Conservation (phyloP, 2,797 vertebrate species). For the Chaunax sp. region DNA sequence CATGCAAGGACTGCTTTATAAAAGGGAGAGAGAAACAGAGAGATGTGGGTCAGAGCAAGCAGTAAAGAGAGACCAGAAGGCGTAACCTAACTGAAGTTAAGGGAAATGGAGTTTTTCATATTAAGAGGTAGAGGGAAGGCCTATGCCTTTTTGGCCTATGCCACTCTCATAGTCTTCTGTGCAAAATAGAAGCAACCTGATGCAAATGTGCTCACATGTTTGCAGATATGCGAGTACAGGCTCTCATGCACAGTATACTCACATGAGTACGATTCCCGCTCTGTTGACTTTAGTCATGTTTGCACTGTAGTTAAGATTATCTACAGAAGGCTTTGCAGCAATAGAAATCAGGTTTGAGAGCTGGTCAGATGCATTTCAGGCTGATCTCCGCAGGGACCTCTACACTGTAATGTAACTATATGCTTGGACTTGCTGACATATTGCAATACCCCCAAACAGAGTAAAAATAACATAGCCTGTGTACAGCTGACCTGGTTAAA, state of each 20-base stretch:
- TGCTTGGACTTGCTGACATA: conserved; percentile 28
- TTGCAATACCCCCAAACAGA: background rate
- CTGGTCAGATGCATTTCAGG: background rate
- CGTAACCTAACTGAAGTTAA: too few species aligned
- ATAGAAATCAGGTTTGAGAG: conserved; percentile 9
- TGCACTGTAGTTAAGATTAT: conserved; percentile 39
- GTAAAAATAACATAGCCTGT: conserved; percentile 6
- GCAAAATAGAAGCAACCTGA: conserved; percentile 1
- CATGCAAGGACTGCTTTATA: too few species aligned
- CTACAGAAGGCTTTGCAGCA: conserved; percentile 15
- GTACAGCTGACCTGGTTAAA: conserved; percentile 2
- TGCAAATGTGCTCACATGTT: background rate
- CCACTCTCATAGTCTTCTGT: background rate
- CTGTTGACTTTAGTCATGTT: conserved; percentile 51
- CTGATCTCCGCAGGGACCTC: conserved; percentile 8
- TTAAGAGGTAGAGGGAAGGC: too few species aligned
- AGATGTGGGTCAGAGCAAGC: too few species aligned
- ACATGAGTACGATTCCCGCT: conserved; percentile 8
- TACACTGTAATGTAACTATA: conserved; percentile 2
- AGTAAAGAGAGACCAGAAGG: too few species aligned
- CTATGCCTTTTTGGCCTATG: too few species aligned
- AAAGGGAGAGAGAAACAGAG: too few species aligned
- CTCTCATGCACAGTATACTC: conserved; percentile 7
- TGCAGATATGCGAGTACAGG: background rate
- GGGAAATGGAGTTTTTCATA: too few species aligned